phyloP scores from a whole-genome alignment of 2,113 vertebrate genomes.

The Perccottus glenii region DNA sequence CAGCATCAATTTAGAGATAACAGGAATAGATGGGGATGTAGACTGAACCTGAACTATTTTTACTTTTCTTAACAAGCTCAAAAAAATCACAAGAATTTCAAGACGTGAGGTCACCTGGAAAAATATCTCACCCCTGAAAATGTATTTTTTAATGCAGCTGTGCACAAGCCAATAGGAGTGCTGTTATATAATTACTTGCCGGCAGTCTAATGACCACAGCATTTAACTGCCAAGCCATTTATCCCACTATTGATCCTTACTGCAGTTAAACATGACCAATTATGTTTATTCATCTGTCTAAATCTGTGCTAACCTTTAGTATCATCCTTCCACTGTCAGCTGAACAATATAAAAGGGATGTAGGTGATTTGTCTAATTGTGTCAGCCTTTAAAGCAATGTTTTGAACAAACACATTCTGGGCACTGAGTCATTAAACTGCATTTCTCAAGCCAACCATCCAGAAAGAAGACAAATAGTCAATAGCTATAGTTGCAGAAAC shows the following conservation, averaged over 20 bases:
- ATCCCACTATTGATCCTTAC: constrained; percentile 62
- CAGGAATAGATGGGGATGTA: not conserved
- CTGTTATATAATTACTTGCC: constrained; percentile 62
- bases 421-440: constrained; percentile 45
- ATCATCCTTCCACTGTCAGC: constrained; percentile 46
- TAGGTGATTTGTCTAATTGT: constrained; percentile 55
- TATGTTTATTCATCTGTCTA: constrained; percentile 63
- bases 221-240: constrained; percentile 63
- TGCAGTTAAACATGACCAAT: constrained; percentile 61
- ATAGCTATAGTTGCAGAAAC: constrained; percentile 14
- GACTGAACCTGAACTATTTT: not conserved
- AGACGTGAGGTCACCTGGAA: constrained; percentile 34
- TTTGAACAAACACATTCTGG: constrained; percentile 24
- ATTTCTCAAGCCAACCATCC: constrained; percentile 37
- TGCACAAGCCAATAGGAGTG: constrained; percentile 29
- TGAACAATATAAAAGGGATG: constrained; percentile 36
- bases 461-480: constrained; percentile 18
- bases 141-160: constrained; percentile 39
- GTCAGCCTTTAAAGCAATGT: constrained; percentile 21
- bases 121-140: constrained; percentile 46
- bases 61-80: constrained; percentile 17
- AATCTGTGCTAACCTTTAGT: constrained; percentile 45
- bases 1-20: not conserved
- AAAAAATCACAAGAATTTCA: constrained; percentile 32
- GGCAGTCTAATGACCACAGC: constrained; percentile 58